Percentiles rank a stretch among this genome's conserved stretches.
These are phyloP conservation scores for Xanthia icteritia DNA, from an alignment of 2,888 invertebrate species.

Conservation along the genomic window DNA sequence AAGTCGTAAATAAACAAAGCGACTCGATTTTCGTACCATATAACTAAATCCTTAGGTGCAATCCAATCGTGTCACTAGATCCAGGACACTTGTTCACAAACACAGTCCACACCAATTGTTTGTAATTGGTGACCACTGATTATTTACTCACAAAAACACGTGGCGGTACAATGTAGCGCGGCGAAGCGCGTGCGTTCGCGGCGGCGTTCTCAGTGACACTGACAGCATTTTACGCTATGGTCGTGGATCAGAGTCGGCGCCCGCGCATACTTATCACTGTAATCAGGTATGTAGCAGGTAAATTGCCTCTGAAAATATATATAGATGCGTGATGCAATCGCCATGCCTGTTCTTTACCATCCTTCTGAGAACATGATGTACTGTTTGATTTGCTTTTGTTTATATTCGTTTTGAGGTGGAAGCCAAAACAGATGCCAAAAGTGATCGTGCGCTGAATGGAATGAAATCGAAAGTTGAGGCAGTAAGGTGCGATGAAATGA, in stretches of 20 bases:
- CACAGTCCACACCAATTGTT: constrained; percentile 75
- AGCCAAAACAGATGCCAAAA: constrained; percentile 61
- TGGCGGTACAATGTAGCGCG: constrained; percentile 67
- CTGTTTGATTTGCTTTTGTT: constrained; percentile 68
- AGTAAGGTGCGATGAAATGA: constrained; percentile 19
- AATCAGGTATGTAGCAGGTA: constrained; percentile 79
- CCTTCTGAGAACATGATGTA: constrained; percentile 70
- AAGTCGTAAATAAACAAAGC: constrained; percentile 76
- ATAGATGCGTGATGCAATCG: constrained; percentile 76
- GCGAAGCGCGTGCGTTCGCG: constrained; percentile 75
- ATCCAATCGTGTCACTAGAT: constrained; percentile 78
- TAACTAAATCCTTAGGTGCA: constrained; percentile 74
- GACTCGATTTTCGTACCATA: constrained; percentile 76
- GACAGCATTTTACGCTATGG: constrained; percentile 64
- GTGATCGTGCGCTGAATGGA: constrained; percentile 51
- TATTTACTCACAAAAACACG: constrained; percentile 87
- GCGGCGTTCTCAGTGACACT: constrained; percentile 79
- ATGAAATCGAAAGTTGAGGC: constrained; percentile 62
- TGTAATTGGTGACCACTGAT: constrained; percentile 71
- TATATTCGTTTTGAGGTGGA: constrained; percentile 59
- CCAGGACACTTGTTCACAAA: constrained; percentile 71
- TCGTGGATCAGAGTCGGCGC: constrained; percentile 73
- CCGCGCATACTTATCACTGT: constrained; percentile 78
- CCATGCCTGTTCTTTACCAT: constrained; percentile 70
- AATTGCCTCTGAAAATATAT: constrained; percentile 82